Percentiles rank a stretch among this genome's conserved stretches.
Conservation (phyloP, 2,888 invertebrate genomes). For the Polydrusus tereticollis region DNA sequence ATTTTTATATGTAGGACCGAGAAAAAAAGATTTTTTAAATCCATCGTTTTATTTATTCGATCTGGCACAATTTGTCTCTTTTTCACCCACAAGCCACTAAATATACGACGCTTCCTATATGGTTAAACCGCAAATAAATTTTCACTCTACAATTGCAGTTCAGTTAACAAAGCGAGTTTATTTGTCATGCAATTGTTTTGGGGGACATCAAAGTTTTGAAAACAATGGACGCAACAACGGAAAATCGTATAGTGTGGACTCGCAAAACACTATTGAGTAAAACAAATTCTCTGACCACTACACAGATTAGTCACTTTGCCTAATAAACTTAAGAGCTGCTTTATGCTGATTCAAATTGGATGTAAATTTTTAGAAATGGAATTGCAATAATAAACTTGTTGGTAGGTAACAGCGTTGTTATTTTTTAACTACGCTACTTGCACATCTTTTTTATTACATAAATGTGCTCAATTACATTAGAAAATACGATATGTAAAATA, state of each 20-base stretch:
- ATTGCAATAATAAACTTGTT: no score
- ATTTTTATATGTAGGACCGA: not conserved
- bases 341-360: no score
- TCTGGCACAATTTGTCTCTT: not conserved
- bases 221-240: conserved; percentile 3
- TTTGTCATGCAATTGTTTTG: conserved; percentile 9
- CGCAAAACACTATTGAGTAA: not conserved
- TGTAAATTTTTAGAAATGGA: no score
- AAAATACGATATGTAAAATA: no score
- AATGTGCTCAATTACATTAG: no score
- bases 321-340: not conserved
- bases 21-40: not conserved
- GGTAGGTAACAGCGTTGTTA: no score
- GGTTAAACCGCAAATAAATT: conserved; percentile 1
- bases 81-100: not conserved
- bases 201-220: conserved; percentile 1
- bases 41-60: not conserved
- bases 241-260: conserved; percentile 1
- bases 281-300: not conserved
- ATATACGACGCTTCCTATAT: not conserved
- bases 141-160: not conserved
- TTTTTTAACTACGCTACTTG: no score
- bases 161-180: conserved; percentile 2
- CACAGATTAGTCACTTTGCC: no score
- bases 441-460: no score